phyloP scores from a whole-genome alignment of 2,797 vertebrate species.

The Esox masquinongy region DNA sequence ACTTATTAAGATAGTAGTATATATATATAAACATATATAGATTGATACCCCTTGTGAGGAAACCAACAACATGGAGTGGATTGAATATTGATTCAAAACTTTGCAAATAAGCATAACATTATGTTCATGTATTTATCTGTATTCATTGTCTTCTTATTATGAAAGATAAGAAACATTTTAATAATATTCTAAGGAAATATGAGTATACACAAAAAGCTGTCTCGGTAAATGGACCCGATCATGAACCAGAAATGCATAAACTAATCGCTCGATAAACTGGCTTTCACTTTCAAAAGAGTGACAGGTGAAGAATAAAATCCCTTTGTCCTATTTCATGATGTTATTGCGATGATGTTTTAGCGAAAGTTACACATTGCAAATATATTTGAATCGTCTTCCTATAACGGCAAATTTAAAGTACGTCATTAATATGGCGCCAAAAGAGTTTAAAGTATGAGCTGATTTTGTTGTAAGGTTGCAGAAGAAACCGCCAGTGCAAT shows the following conservation, averaged over 20 bases:
- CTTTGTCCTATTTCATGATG: neutral
- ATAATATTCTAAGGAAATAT: neutral
- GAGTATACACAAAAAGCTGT: neutral
- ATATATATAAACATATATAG: neutral
- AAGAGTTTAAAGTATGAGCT: constrained; percentile 86
- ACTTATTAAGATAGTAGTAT: too few species aligned
- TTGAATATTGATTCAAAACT: neutral
- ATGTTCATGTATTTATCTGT: neutral
- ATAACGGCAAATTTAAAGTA: constrained; percentile 94
- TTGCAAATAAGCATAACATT: neutral
- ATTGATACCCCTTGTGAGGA: neutral
- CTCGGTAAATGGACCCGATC: constrained; percentile 29
- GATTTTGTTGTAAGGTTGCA: constrained; percentile 62
- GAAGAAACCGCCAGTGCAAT: constrained; percentile 62
- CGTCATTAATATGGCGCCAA: constrained; percentile 99
- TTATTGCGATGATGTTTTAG: neutral
- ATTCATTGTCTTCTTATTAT: neutral
- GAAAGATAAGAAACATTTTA: neutral
- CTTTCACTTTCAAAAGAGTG: constrained; percentile 42
- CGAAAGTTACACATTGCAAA: neutral
- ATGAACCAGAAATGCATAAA: constrained; percentile 25
- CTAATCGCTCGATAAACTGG: constrained; percentile 27
- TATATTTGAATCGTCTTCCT: constrained; percentile 78
- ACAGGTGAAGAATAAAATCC: constrained; percentile 57
- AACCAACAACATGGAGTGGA: neutral